phyloP scores from a whole-genome alignment of 2,888 invertebrate genomes.

The Meliscaeva auricollis region DNA sequence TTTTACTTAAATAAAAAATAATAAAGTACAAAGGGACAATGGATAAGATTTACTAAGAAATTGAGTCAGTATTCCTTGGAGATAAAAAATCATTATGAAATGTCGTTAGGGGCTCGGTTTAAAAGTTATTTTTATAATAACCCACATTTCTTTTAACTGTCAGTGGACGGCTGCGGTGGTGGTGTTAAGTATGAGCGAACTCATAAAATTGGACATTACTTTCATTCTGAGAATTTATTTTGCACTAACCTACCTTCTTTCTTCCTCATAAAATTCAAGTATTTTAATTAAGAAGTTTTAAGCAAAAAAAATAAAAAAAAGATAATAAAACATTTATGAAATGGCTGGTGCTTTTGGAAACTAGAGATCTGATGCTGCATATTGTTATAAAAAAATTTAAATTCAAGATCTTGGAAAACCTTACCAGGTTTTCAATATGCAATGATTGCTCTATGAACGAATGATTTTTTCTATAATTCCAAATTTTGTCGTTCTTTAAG shows the following conservation, averaged over 20 bases:
- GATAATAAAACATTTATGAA: too few relatives aligned
- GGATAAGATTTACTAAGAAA: conserved; percentile 10
- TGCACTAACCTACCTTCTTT: conserved; percentile 22
- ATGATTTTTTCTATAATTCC: too few relatives aligned
- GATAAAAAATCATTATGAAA: neutral
- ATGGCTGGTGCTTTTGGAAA: too few relatives aligned
- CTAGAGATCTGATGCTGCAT: too few relatives aligned
- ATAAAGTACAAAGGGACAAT: conserved; percentile 40
- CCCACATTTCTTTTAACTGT: conserved; percentile 12
- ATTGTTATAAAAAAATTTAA: too few relatives aligned
- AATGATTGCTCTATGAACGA: too few relatives aligned
- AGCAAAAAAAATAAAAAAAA: too few relatives aligned
- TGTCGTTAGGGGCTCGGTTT: conserved; percentile 12
- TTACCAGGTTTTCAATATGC: too few relatives aligned
- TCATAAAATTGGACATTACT: conserved; percentile 1
- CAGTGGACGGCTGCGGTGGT: too few relatives aligned
- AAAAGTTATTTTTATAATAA: conserved; percentile 14
- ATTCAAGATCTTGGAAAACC: too few relatives aligned
- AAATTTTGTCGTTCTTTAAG: too few relatives aligned
- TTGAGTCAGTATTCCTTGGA: conserved; percentile 1
- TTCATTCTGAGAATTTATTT: conserved; percentile 12
- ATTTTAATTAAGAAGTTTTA: neutral
- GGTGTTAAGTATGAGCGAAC: neutral
- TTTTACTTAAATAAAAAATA: conserved; percentile 6
- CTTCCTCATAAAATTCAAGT: neutral